Evolutionary conservation across 1,140 invertebrate genomes (phyloP).

Genomic region (Neuroterus valhalla): DNA sequence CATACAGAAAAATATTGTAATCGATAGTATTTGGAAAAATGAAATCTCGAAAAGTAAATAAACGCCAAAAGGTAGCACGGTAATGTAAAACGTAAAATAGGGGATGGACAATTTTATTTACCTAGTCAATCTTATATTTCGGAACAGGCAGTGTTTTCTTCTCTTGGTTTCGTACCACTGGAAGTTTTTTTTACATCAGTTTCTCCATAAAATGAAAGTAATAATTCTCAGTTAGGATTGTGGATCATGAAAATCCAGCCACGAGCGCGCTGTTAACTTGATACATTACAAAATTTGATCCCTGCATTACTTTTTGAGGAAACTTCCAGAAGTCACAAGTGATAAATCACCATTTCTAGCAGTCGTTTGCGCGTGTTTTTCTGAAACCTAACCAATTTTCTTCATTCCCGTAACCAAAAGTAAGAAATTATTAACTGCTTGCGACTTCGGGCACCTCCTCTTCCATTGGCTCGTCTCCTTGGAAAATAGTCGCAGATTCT

Average conservation of each 20-base stretch:
- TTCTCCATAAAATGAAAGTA: conserved; percentile 1
- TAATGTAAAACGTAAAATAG: conserved; percentile 17
- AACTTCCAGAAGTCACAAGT: conserved; percentile 5
- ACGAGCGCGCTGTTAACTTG: background rate
- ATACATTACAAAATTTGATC: conserved; percentile 12
- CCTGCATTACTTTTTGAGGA: conserved; percentile 20
- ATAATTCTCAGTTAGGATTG: background rate
- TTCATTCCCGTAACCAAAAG: conserved; percentile 5
- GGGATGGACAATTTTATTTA: conserved; percentile 16
- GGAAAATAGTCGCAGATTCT: conserved; percentile 52
- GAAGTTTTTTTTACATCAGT: background rate
- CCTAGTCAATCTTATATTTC: conserved; percentile 30
- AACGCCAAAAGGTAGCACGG: background rate
- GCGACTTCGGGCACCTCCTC: conserved; percentile 63
- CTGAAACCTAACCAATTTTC: conserved; percentile 6
- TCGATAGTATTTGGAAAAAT: background rate
- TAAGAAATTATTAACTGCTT: conserved; percentile 66
- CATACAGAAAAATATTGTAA: background rate
- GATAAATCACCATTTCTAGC: conserved; percentile 14
- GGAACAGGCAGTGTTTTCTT: conserved; percentile 25
- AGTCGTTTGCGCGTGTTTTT: conserved; percentile 17
- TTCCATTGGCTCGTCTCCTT: conserved; percentile 69
- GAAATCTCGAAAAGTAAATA: background rate
- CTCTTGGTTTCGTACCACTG: background rate
- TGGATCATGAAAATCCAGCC: background rate